Evolutionary conservation across 2,113 vertebrate genomes (phyloP).

Genomic region (Theristicus caerulescens): DNA sequence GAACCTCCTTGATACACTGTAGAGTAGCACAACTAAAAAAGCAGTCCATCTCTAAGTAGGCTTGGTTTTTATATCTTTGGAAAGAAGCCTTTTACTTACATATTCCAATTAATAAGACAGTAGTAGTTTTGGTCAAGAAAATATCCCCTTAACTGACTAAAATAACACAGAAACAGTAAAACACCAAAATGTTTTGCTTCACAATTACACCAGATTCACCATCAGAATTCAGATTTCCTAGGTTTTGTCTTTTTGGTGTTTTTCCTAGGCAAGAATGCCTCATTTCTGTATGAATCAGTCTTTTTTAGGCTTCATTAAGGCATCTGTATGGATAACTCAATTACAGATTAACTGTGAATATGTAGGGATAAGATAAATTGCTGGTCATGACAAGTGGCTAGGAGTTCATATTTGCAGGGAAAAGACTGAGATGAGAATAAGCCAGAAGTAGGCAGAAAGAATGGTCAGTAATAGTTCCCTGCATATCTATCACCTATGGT

Average conservation of each 20-base stretch:
- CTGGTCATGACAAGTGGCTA: not conserved
- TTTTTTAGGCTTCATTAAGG: not conserved
- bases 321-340: not conserved
- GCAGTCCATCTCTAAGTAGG: not conserved
- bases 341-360: not conserved
- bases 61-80: not conserved
- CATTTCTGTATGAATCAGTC: not conserved
- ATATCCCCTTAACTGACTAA: not conserved
- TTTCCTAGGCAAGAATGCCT: not conserved
- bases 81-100: not conserved
- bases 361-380: not conserved
- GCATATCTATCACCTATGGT: no score
- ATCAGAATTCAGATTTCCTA: not conserved
- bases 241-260: not conserved
- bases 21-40: not conserved
- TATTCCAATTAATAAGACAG: not conserved
- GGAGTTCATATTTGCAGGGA: not conserved
- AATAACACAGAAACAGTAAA: not conserved
- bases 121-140: not conserved
- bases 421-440: not conserved
- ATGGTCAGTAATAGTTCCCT: not conserved
- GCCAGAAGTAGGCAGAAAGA: not conserved
- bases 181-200: not conserved
- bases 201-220: not conserved
- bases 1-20: not conserved